These are phyloP conservation scores for Kryptolebias ocellatus DNA, from an alignment of 2,797 vertebrate species.

Conservation along the genomic window DNA sequence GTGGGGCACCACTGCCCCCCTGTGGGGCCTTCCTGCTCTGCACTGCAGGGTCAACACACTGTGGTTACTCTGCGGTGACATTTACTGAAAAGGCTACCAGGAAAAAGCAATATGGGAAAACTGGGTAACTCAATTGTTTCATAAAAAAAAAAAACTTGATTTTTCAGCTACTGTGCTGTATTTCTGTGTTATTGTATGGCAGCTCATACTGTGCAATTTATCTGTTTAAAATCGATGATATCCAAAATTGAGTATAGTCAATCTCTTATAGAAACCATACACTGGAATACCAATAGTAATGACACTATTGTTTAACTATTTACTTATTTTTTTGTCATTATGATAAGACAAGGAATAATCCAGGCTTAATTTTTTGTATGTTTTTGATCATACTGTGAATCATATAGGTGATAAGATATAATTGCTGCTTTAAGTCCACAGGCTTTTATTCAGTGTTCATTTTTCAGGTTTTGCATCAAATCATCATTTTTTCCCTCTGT, in stretches of 20 bases:
- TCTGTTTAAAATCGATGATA: constrained; percentile 30
- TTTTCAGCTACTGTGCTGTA: neutral
- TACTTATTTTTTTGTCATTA: no score
- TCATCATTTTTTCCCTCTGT: no score
- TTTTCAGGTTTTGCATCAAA: no score
- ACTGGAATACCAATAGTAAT: neutral
- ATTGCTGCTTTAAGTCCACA: no score
- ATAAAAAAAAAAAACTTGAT: constrained; percentile 1
- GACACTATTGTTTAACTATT: no score
- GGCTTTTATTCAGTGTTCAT: no score
- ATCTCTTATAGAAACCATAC: constrained; percentile 17
- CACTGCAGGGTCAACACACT: neutral
- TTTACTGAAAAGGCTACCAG: constrained; percentile 18
- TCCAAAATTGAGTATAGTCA: neutral
- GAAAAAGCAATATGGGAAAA: constrained; percentile 2
- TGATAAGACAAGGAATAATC: no score
- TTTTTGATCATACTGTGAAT: no score
- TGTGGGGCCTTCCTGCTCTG: constrained; percentile 42
- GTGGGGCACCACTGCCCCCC: constrained; percentile 69
- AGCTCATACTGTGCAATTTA: constrained; percentile 13
- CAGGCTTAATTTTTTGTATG: no score
- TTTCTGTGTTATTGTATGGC: constrained; percentile 1
- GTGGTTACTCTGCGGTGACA: neutral
- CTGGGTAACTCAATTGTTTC: neutral
- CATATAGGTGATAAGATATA: no score